phyloP scores from a whole-genome alignment of 2,888 invertebrate genomes.

The Neoaliturus tenellus region DNA sequence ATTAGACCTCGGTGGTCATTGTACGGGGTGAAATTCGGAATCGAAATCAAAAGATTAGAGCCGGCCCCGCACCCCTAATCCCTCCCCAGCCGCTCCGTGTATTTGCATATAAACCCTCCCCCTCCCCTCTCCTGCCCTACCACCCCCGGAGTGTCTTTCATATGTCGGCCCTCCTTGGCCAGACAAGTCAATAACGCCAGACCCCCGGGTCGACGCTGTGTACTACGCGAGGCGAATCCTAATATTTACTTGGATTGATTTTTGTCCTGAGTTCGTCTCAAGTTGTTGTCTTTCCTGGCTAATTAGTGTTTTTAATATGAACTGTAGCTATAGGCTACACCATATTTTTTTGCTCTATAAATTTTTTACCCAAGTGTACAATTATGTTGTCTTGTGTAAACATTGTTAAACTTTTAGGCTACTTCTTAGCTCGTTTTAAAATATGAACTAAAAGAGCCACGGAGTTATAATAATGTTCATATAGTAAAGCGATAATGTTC shows the following conservation, averaged over 20 bases:
- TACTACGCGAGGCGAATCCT: background rate
- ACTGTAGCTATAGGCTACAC: background rate
- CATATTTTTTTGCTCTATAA: no score
- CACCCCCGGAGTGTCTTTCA: background rate
- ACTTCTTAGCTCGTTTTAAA: no score
- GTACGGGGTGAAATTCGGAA: conserved; percentile 55
- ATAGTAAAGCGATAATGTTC: no score
- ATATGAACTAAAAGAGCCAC: no score
- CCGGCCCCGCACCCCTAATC: conserved; percentile 16
- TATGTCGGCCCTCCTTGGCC: background rate
- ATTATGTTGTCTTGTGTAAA: no score
- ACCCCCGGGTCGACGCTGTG: background rate
- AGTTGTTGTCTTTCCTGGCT: background rate
- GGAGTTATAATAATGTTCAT: no score
- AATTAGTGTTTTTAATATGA: background rate
- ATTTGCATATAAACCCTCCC: conserved; percentile 35
- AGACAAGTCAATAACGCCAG: conserved; percentile 32
- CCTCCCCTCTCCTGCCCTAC: background rate
- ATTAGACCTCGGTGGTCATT: conserved; percentile 51
- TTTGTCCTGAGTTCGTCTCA: no score
- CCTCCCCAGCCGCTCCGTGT: background rate
- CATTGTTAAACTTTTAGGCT: no score
- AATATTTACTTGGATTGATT: background rate
- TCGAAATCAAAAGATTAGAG: conserved; percentile 56
- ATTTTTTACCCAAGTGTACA: no score